Evolutionary conservation across 2,888 invertebrate species (phyloP).

Genomic region (Criorhina ranunculi): DNA sequence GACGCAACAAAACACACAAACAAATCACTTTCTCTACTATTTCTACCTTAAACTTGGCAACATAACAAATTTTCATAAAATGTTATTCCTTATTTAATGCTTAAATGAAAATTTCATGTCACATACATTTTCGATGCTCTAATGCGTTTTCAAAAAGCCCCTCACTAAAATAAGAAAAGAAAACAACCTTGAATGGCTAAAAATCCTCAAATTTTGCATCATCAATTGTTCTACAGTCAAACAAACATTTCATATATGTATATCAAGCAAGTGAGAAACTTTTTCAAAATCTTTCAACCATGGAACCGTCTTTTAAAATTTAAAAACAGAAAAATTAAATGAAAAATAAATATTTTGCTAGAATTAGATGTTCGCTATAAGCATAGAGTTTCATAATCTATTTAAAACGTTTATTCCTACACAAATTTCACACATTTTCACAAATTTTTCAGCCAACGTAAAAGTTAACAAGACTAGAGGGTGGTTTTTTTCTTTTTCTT

Average conservation of each 20-base stretch:
- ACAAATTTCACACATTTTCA: slow-evolving; percentile 53
- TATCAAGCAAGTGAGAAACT: not conserved
- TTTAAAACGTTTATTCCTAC: slow-evolving; percentile 68
- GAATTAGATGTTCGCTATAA: slow-evolving; percentile 58
- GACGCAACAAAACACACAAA: slow-evolving; percentile 1
- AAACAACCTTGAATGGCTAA: slow-evolving; percentile 6
- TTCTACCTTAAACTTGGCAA: slow-evolving; percentile 32
- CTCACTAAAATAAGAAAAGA: slow-evolving; percentile 2
- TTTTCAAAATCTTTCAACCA: slow-evolving; percentile 25
- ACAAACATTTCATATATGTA: not conserved
- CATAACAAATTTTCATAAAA: slow-evolving; percentile 20
- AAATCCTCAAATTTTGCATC: slow-evolving; percentile 4
- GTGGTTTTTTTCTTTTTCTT: slow-evolving; percentile 41
- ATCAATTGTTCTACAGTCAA: too few relatives aligned
- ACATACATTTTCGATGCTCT: slow-evolving; percentile 7
- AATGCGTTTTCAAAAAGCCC: slow-evolving; percentile 3
- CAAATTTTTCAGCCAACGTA: slow-evolving; percentile 46
- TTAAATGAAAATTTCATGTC: slow-evolving; percentile 36
- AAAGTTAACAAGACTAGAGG: slow-evolving; percentile 14
- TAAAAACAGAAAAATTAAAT: slow-evolving; percentile 7
- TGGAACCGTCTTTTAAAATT: slow-evolving; percentile 4
- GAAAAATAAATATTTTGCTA: slow-evolving; percentile 48
- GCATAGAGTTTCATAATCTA: slow-evolving; percentile 75
- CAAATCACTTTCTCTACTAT: not conserved
- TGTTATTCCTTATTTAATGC: slow-evolving; percentile 25